These are phyloP conservation scores for Hermodice carunculata DNA, from an alignment of 2,888 invertebrate genomes.

Conservation along the genomic window DNA sequence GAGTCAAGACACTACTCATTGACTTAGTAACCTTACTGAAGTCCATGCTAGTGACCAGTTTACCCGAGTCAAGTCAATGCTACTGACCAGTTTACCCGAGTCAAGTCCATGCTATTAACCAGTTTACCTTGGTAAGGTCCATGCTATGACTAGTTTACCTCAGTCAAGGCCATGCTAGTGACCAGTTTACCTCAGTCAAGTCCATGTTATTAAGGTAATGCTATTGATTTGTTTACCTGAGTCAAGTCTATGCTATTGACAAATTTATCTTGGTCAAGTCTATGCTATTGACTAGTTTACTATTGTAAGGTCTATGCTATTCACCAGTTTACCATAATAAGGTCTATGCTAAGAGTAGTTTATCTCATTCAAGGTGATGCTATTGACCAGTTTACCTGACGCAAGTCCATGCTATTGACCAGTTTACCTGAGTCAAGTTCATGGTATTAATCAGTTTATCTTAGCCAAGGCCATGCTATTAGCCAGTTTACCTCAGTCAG, in stretches of 20 bases:
- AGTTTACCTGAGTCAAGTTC: not conserved
- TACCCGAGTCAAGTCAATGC: not conserved
- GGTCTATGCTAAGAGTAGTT: too few species aligned
- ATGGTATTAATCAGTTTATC: not conserved
- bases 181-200: too few species aligned
- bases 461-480: too few species aligned
- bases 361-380: not conserved
- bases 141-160: not conserved
- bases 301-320: too few species aligned
- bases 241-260: not conserved
- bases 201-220: too few species aligned
- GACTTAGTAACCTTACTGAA: not conserved
- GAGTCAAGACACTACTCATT: too few species aligned
- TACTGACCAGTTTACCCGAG: not conserved
- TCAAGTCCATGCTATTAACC: not conserved
- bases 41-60: constrained; percentile 1
- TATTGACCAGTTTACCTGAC: too few species aligned
- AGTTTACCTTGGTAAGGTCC: constrained; percentile 5
- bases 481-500: too few species aligned
- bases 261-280: too few species aligned
- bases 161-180: not conserved
- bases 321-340: too few species aligned
- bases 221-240: not conserved
- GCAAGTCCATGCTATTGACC: too few species aligned
- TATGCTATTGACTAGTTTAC: too few species aligned